phyloP scores from a whole-genome alignment of 2,113 vertebrate species.

The Hemicordylus capensis region DNA sequence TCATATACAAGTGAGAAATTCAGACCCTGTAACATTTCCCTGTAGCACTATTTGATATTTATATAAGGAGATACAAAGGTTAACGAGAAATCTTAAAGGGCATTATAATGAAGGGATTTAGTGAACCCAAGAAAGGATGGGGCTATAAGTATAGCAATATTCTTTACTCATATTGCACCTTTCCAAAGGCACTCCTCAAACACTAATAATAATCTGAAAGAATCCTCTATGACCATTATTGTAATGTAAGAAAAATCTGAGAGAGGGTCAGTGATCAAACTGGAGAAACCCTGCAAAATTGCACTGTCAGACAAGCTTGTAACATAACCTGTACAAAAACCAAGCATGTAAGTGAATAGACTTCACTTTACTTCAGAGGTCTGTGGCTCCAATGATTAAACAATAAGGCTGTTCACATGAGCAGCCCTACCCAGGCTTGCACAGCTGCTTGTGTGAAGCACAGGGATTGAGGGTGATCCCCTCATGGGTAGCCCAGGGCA shows the following conservation, averaged over 20 bases:
- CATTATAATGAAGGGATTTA: neutral
- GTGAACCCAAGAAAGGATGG: neutral
- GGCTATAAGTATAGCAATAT: neutral
- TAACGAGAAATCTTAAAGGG: neutral
- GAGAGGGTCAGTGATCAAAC: neutral
- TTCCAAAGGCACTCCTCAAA: neutral
- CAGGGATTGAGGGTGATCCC: too few species aligned
- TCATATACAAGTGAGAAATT: slow-evolving; percentile 26
- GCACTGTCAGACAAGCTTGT: fast-evolving
- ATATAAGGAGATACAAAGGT: slow-evolving; percentile 22
- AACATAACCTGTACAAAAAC: neutral
- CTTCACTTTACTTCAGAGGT: neutral
- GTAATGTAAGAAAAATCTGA: neutral
- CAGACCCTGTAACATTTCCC: slow-evolving; percentile 1
- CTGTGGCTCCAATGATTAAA: neutral
- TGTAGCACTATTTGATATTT: slow-evolving; percentile 30
- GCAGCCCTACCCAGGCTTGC: too few species aligned
- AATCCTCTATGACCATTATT: neutral
- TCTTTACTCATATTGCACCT: neutral
- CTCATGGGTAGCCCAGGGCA: too few species aligned
- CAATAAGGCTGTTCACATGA: too few species aligned
- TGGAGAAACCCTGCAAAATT: neutral
- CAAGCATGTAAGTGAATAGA: neutral
- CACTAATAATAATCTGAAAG: neutral
- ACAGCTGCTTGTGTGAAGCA: too few species aligned